phyloP scores from a whole-genome alignment of 2,113 vertebrate species.

The Prionailurus viverrinus region DNA sequence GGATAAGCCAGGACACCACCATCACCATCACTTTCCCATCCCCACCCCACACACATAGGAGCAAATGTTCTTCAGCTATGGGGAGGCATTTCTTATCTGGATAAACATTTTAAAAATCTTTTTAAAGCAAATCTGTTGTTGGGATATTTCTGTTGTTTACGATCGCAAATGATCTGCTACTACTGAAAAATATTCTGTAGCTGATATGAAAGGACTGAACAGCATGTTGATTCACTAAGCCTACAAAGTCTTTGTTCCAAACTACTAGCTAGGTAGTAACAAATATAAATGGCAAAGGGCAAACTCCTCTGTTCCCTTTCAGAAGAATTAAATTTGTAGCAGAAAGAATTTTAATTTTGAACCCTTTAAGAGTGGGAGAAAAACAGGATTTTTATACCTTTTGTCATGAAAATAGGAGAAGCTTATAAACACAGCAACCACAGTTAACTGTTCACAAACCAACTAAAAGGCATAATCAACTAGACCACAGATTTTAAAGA shows the following conservation, averaged over 20 bases:
- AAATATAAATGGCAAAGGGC: background rate
- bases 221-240: background rate
- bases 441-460: background rate
- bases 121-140: background rate
- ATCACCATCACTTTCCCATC: background rate
- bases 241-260: slow-evolving; percentile 3
- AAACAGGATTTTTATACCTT: background rate
- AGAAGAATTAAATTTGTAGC: slow-evolving; percentile 38
- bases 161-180: background rate
- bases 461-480: background rate
- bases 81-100: background rate
- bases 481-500: slow-evolving; percentile 49
- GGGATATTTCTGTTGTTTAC: slow-evolving; percentile 1
- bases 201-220: background rate
- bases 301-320: slow-evolving; percentile 1
- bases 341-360: slow-evolving; percentile 44
- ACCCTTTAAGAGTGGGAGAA: background rate
- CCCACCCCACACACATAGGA: background rate
- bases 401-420: background rate
- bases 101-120: background rate
- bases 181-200: slow-evolving; percentile 49
- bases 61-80: background rate
- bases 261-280: background rate
- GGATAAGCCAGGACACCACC: background rate
- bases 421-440: background rate